phyloP scores from a whole-genome alignment of 2,113 vertebrate genomes.

The Cyanoderma ruficeps region DNA sequence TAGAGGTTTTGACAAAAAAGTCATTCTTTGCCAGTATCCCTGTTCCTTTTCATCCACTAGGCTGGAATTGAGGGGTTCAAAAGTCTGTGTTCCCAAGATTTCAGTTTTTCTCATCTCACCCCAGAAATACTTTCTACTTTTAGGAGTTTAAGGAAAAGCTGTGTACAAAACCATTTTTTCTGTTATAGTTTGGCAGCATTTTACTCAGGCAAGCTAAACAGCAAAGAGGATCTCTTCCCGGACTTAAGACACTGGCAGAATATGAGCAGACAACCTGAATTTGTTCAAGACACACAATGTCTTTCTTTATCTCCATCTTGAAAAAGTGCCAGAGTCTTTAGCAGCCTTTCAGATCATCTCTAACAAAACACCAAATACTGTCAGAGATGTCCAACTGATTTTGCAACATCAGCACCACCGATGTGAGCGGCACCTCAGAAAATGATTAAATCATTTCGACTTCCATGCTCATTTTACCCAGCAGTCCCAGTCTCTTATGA shows the following conservation, averaged over 20 bases:
- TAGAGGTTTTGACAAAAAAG: not conserved
- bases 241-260: not conserved
- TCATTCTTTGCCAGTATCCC: not conserved
- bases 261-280: not conserved
- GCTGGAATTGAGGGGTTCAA: not conserved
- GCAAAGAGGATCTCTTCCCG: not conserved
- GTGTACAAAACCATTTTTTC: not conserved
- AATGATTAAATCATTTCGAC: not conserved
- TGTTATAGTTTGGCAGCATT: not conserved
- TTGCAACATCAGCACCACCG: rapidly evolving
- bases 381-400: not conserved
- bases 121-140: not conserved
- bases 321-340: not conserved
- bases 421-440: not conserved
- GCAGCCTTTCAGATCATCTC: not conserved
- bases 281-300: not conserved
- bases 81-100: not conserved
- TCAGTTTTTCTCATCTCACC: not conserved
- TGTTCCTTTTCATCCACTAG: not conserved
- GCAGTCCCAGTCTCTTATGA: not conserved
- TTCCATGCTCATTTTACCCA: not conserved
- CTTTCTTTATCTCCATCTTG: not conserved
- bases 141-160: not conserved
- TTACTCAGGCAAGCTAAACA: not conserved
- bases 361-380: not conserved